A percentile compares a stretch with the other conserved stretches of the same genome.
phyloP scores from a whole-genome alignment of 2,888 invertebrate genomes.

The Drosophila nigricruria region DNA sequence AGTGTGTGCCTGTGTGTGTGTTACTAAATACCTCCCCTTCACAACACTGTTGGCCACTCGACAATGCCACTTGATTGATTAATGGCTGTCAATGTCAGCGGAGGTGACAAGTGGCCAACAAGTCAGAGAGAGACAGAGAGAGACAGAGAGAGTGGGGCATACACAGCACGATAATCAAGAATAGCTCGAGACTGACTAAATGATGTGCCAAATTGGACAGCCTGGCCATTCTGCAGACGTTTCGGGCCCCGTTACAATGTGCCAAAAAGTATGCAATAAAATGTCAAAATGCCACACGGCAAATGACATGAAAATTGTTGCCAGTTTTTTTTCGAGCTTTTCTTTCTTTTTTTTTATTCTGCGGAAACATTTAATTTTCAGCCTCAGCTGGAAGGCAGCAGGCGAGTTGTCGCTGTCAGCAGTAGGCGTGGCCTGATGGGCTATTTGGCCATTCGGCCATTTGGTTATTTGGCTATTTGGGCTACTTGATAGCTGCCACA shows the following conservation, averaged over 20 bases:
- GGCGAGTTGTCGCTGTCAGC: not conserved
- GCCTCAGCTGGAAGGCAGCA: conserved; percentile 27
- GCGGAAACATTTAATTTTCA: conserved; percentile 72
- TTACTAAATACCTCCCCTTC: conserved; percentile 33
- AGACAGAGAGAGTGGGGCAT: conserved; percentile 23
- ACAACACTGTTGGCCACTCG: conserved; percentile 11
- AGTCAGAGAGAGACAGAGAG: conserved; percentile 39
- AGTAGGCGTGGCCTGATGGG: conserved; percentile 10
- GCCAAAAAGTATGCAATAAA: conserved; percentile 70
- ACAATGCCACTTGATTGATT: conserved; percentile 69
- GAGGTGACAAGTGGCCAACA: conserved; percentile 75
- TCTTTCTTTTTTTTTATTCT: conserved; percentile 5
- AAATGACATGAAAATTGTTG: conserved; percentile 68
- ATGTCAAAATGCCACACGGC: conserved; percentile 68
- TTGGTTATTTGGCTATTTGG: not conserved
- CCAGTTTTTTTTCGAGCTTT: conserved; percentile 15
- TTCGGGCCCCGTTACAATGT: conserved; percentile 14
- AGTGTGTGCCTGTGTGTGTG: conserved; percentile 7
- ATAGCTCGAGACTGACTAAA: conserved; percentile 54
- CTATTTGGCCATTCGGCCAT: not conserved
- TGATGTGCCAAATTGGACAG: conserved; percentile 74
- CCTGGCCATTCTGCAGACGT: not conserved
- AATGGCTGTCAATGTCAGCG: conserved; percentile 72
- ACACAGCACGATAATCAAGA: conserved; percentile 34
- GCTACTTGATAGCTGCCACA: not conserved